Evolutionary conservation across 1,140 invertebrate species (phyloP).

Genomic region (Mizuhopecten yessoensis): DNA sequence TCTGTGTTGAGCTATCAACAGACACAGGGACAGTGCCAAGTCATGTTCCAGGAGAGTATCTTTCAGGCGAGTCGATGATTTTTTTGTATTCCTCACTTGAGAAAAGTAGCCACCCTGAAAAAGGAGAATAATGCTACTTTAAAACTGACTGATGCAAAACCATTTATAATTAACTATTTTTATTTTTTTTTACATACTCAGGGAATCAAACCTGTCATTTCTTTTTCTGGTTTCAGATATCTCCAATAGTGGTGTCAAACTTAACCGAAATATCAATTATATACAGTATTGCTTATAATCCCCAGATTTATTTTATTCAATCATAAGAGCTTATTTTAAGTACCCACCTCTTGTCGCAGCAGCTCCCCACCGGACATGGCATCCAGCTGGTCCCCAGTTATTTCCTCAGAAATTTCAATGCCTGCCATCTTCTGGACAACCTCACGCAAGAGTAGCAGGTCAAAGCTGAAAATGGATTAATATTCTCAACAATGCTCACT

Average conservation of each 20-base stretch:
- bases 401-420: slow-evolving; percentile 97
- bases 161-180: no score
- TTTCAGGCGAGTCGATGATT: slow-evolving; percentile 97
- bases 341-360: slow-evolving; percentile 92
- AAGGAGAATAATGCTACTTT: slow-evolving; percentile 46
- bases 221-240: no score
- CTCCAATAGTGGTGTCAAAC: no score
- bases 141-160: not conserved
- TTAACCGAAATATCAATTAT: no score
- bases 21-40: slow-evolving; percentile 95
- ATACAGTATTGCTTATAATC: no score
- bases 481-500: not conserved
- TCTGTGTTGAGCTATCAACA: slow-evolving; percentile 98
- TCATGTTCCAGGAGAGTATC: slow-evolving; percentile 96
- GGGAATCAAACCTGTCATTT: no score
- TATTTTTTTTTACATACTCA: no score
- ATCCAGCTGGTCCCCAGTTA: slow-evolving; percentile 97
- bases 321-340: no score
- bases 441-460: slow-evolving; percentile 97
- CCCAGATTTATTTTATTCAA: no score
- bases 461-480: slow-evolving; percentile 88
- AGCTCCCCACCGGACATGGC: slow-evolving; percentile 98
- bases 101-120: slow-evolving; percentile 96
- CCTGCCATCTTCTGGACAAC: slow-evolving; percentile 99
- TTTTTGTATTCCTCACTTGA: slow-evolving; percentile 97